Conservation (phyloP, 2,797 vertebrate species). For the Artibeus lituratus region DNA sequence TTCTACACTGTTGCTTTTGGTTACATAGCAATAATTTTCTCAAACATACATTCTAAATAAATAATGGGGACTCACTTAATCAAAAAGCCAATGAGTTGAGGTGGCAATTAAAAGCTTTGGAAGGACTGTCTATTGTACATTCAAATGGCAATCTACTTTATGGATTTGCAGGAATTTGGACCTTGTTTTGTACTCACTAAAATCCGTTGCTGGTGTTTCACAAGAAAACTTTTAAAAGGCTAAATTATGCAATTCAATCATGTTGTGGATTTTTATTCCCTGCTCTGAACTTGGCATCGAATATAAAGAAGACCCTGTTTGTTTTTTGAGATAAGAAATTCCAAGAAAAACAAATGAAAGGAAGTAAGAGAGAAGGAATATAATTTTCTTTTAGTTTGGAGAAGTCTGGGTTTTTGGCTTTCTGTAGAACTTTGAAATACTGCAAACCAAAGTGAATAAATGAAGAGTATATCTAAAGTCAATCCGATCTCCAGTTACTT, state of each 20-base stretch:
- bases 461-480: not conserved
- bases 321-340: slow-evolving; percentile 5
- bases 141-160: slow-evolving; percentile 54
- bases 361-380: not conserved
- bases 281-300: slow-evolving; percentile 32
- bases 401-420: not conserved
- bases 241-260: slow-evolving; percentile 41
- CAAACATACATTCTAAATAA: not conserved
- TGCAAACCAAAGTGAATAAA: slow-evolving; percentile 8
- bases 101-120: not conserved
- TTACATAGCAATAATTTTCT: not conserved
- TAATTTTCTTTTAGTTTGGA: not conserved
- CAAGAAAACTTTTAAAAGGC: slow-evolving; percentile 8
- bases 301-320: slow-evolving; percentile 54
- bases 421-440: not conserved
- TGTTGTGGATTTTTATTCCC: slow-evolving; percentile 48
- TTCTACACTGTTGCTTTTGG: not conserved
- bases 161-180: slow-evolving; percentile 50
- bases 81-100: not conserved
- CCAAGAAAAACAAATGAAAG: not conserved
- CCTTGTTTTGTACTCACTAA: slow-evolving; percentile 56
- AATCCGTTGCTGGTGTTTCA: slow-evolving; percentile 33
- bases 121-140: slow-evolving; percentile 14
- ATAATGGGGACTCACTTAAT: not conserved
- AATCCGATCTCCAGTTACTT: slow-evolving; percentile 33